phyloP scores from a whole-genome alignment of 1,140 invertebrate genomes.

The Papilio polyxenes region DNA sequence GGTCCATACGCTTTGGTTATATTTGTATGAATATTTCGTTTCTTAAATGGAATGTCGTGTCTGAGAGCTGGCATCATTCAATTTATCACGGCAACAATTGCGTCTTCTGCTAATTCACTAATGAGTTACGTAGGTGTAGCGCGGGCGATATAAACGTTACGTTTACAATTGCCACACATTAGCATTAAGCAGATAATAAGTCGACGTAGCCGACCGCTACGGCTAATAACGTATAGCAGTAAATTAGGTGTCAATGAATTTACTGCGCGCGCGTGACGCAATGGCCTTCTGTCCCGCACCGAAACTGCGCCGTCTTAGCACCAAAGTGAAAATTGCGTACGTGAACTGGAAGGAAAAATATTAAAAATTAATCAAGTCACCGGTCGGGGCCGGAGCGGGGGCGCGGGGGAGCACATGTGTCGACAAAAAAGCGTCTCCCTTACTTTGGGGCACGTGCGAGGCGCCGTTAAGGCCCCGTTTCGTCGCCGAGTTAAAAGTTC shows the following conservation, averaged over 20 bases:
- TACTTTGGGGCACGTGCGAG: constrained; percentile 65
- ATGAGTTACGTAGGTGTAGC: constrained; percentile 79
- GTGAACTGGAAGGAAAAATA: constrained; percentile 79
- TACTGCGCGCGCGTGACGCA: constrained; percentile 57
- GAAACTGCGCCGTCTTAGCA: constrained; percentile 59
- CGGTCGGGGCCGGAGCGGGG: constrained; percentile 45
- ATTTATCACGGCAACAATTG: constrained; percentile 73
- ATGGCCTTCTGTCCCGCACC: constrained; percentile 50
- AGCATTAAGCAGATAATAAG: constrained; percentile 66
- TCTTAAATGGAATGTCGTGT: constrained; percentile 45
- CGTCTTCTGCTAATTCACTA: constrained; percentile 77
- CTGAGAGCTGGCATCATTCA: constrained; percentile 55
- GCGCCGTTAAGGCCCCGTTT: constrained; percentile 67
- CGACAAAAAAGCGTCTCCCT: constrained; percentile 76
- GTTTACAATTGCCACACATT: constrained; percentile 66
- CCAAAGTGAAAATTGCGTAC: constrained; percentile 79
- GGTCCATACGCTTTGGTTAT: background rate
- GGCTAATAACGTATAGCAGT: constrained; percentile 51
- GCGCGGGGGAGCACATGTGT: constrained; percentile 71
- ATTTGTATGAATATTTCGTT: constrained; percentile 14
- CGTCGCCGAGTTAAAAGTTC: constrained; percentile 77
- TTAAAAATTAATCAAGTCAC: constrained; percentile 79
- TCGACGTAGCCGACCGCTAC: constrained; percentile 47
- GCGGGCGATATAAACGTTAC: constrained; percentile 74
- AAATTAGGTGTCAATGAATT: constrained; percentile 59